Percentiles rank a stretch among this genome's conserved stretches.
Conservation (phyloP, 2,113 vertebrate genomes). For the Apaloderma vittatum region DNA sequence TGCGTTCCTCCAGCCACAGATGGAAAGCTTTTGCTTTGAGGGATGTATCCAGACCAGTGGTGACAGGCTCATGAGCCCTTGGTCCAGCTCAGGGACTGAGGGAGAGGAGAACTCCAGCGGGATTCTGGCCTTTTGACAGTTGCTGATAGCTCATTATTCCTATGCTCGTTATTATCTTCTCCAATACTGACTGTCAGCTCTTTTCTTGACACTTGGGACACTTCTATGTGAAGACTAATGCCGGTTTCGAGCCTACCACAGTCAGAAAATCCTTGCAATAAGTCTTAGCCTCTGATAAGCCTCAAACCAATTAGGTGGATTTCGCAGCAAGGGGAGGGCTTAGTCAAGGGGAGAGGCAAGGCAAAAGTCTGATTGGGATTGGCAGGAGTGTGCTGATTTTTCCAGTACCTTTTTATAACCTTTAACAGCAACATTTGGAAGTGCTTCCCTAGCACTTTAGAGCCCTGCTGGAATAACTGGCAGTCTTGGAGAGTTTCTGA, state of each 20-base stretch:
- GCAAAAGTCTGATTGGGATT: background rate
- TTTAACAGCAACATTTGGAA: background rate
- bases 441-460: background rate
- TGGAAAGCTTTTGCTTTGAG: background rate
- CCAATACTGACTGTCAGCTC: background rate
- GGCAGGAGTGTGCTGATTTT: background rate
- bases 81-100: background rate
- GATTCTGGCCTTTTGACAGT: background rate
- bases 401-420: background rate
- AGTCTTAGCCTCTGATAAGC: background rate
- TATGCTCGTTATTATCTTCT: background rate
- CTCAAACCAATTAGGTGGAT: background rate
- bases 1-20: background rate
- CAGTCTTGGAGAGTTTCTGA: background rate
- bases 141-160: background rate
- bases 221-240: background rate
- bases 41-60: background rate
- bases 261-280: background rate
- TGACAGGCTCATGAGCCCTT: accelerated
- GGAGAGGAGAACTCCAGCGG: background rate
- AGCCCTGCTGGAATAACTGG: background rate
- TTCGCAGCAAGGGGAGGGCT: background rate
- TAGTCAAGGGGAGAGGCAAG: background rate
- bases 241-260: accelerated
- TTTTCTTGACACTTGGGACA: background rate